Base-by-base conservation (phyloP, 2,888 invertebrate species). In the Ormyrus rosae region DNA sequence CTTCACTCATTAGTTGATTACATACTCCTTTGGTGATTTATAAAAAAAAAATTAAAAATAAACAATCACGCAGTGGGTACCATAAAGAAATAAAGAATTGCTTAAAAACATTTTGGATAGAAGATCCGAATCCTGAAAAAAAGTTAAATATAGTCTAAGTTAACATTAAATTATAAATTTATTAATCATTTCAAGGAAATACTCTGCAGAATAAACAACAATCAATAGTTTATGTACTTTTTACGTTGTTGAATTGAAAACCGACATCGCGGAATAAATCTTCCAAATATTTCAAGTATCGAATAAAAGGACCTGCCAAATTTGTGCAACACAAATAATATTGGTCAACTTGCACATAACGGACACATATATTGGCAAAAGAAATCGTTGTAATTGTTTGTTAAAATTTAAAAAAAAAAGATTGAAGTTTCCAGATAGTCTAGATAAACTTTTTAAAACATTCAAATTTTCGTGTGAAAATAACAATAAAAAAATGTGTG, bases 321-420 rank as follows among this genome's bases (percentile, higher is more conserved):
- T 6, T 50, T 55, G 7, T 19, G 34, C 13, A 34, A 34, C 34
- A 55, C 13, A 11, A 10, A 9, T 34, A 55, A 67, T 53, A n/a
- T 56, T 81, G 80, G 80, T 77, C 80, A 81, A 81, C 80, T 81
- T 81, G 80, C 72, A 81, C 76, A 71, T 58, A 46, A 10, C 45
- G 11, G 19, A 61, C 2, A 45, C 8, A 61, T 61, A 34, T 45
- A 9, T 45, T 46, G 64, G 10, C n/a, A 48, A 64, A 11, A 8
- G 7, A n/a, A 13, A 65, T 50, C 0, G n/a, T 65, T 34, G 48
- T 64, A 10, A 64, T 0, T 6, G 1, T 19, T 19, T 19, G 19
- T 19, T 19, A 19, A 19, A 19, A 19, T 19, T 19, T 19, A 2
- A 2, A 19, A 19, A 19, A 19, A 19, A 19, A 53, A 67, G 45